Conservation (phyloP, 2,113 vertebrate species). For the Strix uralensis region DNA sequence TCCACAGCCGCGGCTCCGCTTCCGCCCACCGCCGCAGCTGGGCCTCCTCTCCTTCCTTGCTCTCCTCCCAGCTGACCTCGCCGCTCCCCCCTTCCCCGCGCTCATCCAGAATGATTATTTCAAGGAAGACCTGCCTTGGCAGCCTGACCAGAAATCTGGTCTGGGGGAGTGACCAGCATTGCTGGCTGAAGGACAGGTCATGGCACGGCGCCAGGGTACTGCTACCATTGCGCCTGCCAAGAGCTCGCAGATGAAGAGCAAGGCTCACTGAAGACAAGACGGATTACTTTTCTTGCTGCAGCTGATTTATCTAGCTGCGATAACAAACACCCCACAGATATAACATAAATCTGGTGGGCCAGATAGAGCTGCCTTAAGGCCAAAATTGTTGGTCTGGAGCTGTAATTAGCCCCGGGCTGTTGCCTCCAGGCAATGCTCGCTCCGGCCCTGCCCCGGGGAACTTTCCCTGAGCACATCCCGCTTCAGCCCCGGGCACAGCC, state of each 20-base stretch:
- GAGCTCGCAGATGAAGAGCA: slow-evolving; percentile 57
- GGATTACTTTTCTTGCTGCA: slow-evolving; percentile 45
- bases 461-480: not conserved
- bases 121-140: slow-evolving; percentile 63
- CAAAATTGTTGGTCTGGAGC: not conserved
- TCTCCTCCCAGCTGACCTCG: not conserved
- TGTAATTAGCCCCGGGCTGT: slow-evolving; percentile 77
- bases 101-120: slow-evolving; percentile 50
- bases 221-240: slow-evolving; percentile 57
- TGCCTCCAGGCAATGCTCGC: slow-evolving; percentile 27
- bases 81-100: not conserved
- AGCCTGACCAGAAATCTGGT: slow-evolving; percentile 47
- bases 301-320: slow-evolving; percentile 71
- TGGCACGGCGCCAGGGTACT: slow-evolving; percentile 50
- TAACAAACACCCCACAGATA: slow-evolving; percentile 67
- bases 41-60: slow-evolving; percentile 16
- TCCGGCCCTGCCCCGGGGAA: not conserved
- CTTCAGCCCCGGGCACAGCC: fast-evolving
- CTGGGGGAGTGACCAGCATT: slow-evolving; percentile 60
- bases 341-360: slow-evolving; percentile 69
- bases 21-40: not conserved
- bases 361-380: slow-evolving; percentile 47
- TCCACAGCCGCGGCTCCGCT: not conserved
- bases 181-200: slow-evolving; percentile 73
- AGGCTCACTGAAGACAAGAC: slow-evolving; percentile 42